Evolutionary conservation across 2,797 vertebrate genomes (phyloP).

Genomic region (Tragopan temminckii): DNA sequence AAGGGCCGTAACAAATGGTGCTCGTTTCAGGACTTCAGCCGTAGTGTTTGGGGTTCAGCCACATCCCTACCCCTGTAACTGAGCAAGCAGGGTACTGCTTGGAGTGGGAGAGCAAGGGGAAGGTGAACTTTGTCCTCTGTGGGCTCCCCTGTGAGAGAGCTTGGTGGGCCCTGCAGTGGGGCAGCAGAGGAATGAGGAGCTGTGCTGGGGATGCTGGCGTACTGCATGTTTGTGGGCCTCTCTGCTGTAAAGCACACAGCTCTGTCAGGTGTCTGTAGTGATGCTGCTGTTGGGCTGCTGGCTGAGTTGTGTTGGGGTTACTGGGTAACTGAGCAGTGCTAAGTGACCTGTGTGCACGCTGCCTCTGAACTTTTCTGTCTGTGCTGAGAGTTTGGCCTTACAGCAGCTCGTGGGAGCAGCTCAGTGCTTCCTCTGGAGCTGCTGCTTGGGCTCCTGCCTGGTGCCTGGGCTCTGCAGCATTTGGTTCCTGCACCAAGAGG

Average conservation of each 20-base stretch:
- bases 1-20: neutral
- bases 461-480: neutral
- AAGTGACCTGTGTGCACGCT: fast-evolving
- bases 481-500: neutral
- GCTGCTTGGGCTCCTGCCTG: neutral
- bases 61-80: neutral
- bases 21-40: neutral
- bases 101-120: neutral
- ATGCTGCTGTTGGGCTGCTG: neutral
- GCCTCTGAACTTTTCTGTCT: neutral
- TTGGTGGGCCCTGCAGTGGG: no score
- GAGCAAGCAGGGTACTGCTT: neutral
- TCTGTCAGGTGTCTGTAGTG: fast-evolving
- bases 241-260: neutral
- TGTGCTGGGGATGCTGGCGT: neutral
- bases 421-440: neutral
- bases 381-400: fast-evolving
- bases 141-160: neutral
- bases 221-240: neutral
- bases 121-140: neutral
- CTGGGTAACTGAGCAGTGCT: fast-evolving
- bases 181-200: neutral
- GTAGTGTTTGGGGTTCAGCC: neutral
- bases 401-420: neutral
- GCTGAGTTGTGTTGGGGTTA: fast-evolving